A percentile compares a stretch with the other conserved stretches of the same genome.
Evolutionary conservation across 2,888 invertebrate species (phyloP).

Genomic region (Dorcus parallelipipedus): DNA sequence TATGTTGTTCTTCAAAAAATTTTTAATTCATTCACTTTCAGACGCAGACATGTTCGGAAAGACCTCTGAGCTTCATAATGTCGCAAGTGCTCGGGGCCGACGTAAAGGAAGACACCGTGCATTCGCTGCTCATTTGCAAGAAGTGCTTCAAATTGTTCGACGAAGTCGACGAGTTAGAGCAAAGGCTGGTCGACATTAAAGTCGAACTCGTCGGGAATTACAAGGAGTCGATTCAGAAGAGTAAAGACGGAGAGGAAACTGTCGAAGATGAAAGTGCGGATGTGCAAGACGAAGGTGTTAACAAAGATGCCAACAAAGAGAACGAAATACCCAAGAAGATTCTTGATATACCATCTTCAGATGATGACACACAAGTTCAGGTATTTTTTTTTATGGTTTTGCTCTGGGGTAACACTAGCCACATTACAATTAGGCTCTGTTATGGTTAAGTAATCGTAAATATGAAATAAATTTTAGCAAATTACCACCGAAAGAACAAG

Average conservation of each 20-base stretch:
- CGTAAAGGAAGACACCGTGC: slow-evolving; percentile 53
- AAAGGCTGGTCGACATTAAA: slow-evolving; percentile 52
- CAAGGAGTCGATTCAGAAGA: slow-evolving; percentile 30
- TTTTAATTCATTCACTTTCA: slow-evolving; percentile 19
- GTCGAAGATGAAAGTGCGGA: slow-evolving; percentile 29
- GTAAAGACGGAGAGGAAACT: slow-evolving; percentile 24
- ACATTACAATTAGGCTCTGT: too few relatives aligned
- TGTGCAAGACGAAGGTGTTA: slow-evolving; percentile 17
- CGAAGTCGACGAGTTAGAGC: slow-evolving; percentile 61
- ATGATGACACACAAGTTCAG: slow-evolving; percentile 35
- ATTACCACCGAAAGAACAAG: slow-evolving; percentile 16
- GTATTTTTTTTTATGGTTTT: too few relatives aligned
- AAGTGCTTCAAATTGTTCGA: slow-evolving; percentile 63
- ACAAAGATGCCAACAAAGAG: slow-evolving; percentile 28
- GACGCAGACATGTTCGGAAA: slow-evolving; percentile 37
- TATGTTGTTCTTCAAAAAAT: too few relatives aligned
- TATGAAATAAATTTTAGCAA: slow-evolving; percentile 1
- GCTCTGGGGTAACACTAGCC: too few relatives aligned
- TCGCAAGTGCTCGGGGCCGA: slow-evolving; percentile 50
- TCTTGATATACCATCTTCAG: slow-evolving; percentile 45
- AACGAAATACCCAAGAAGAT: slow-evolving; percentile 41
- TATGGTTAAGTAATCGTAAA: too few relatives aligned
- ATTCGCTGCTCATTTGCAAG: slow-evolving; percentile 61
- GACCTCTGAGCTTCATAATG: slow-evolving; percentile 44
- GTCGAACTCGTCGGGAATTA: slow-evolving; percentile 54